phyloP scores from a whole-genome alignment of 1,140 invertebrate species.

The Thalassaphorura encarpata region DNA sequence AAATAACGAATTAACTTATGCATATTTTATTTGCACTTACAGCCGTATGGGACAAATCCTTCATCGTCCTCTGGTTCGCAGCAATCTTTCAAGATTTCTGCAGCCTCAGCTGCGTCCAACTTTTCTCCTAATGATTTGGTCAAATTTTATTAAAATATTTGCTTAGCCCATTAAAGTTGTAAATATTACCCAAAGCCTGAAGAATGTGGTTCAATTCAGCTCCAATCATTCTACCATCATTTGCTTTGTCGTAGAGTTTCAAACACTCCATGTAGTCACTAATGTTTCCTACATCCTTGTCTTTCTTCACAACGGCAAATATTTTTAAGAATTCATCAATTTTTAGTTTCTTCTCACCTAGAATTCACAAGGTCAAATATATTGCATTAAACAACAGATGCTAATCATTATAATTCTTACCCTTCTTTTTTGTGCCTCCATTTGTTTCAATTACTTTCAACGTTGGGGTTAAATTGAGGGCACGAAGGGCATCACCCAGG shows the following conservation, averaged over 20 bases:
- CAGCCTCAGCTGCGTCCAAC: slow-evolving; percentile 33
- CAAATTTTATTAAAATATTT: not conserved
- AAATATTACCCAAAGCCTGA: slow-evolving; percentile 66
- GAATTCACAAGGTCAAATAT: too few species aligned
- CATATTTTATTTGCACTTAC: not conserved
- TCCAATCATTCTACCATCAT: slow-evolving; percentile 90
- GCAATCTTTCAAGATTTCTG: slow-evolving; percentile 33
- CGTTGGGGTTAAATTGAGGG: too few species aligned
- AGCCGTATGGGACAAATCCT: slow-evolving; percentile 23
- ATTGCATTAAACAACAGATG: too few species aligned
- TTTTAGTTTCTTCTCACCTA: slow-evolving; percentile 66
- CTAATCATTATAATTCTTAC: too few species aligned
- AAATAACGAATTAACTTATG: not conserved
- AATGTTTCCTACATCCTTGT: slow-evolving; percentile 92
- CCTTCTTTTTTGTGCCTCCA: too few species aligned
- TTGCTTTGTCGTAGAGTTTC: slow-evolving; percentile 96
- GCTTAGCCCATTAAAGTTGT: not conserved
- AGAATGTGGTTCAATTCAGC: slow-evolving; percentile 96
- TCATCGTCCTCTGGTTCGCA: slow-evolving; percentile 35
- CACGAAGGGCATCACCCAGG: too few species aligned
- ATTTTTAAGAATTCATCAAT: slow-evolving; percentile 98
- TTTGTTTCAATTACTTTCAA: too few species aligned
- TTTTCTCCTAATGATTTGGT: slow-evolving; percentile 23
- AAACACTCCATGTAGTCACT: slow-evolving; percentile 99
- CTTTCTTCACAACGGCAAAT: slow-evolving; percentile 52